These are phyloP conservation scores for Formica exsecta DNA, from an alignment of 1,140 invertebrate genomes.

Conservation along the genomic window DNA sequence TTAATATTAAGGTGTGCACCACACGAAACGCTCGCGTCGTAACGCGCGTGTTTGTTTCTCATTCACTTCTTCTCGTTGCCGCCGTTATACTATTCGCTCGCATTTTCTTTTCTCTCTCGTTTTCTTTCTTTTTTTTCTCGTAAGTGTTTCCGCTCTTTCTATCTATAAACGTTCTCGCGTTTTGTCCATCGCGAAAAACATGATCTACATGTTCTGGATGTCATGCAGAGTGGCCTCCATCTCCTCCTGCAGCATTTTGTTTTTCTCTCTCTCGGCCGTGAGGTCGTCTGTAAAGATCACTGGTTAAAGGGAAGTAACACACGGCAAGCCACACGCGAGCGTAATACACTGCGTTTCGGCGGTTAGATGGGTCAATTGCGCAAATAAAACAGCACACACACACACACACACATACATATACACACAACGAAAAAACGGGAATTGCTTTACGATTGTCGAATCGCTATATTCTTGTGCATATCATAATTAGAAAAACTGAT, in stretches of 20 bases:
- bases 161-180: constrained; percentile 57
- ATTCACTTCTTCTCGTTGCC: constrained; percentile 43
- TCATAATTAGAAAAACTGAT: not conserved
- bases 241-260: constrained; percentile 98
- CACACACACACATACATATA: constrained; percentile 10
- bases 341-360: constrained; percentile 21
- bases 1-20: constrained; percentile 72
- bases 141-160: constrained; percentile 28
- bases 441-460: constrained; percentile 57
- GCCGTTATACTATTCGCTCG: constrained; percentile 33
- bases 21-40: constrained; percentile 59
- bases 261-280: constrained; percentile 97
- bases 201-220: constrained; percentile 98
- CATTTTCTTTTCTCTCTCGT: not conserved
- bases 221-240: constrained; percentile 99
- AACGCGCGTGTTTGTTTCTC: constrained; percentile 49
- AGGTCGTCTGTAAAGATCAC: constrained; percentile 96
- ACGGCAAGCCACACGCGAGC: constrained; percentile 72
- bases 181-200: constrained; percentile 80
- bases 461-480: not conserved
- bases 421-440: not conserved
- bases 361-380: constrained; percentile 33
- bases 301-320: constrained; percentile 80
- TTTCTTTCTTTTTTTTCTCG: constrained; percentile 6
- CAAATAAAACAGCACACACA: constrained; percentile 45